Evolutionary conservation across 2,888 invertebrate species (phyloP), one percentile per base, ranked within the genome.

Genomic region (Stenodera caucasica): DNA sequence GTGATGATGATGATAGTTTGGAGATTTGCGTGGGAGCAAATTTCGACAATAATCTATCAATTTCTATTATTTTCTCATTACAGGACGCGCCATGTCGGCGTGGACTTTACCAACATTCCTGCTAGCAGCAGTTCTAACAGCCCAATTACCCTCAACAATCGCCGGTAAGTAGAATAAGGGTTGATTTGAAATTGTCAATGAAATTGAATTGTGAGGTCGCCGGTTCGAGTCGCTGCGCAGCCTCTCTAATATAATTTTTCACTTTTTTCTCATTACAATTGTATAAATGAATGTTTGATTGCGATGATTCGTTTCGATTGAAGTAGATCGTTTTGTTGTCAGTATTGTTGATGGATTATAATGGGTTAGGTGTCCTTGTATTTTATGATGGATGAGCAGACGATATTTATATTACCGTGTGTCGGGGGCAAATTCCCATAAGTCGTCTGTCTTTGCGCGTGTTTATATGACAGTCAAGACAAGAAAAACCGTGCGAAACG

Each of bases 71-170:
- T 29, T 29, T 29, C 8, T 29, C 8, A 29, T 80, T 80, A 58
- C 77, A 80, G 79, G 79, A 80, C 82, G 80, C 83, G 83, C 82
- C 81, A 84, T 83, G 83, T 80, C 81, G 84, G 83, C 83, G 82
- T 81, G 83, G 81, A 81, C 81, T 79, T 80, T 80, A 74, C 79
- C 82, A 71, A 76, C 75, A 60, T 26, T 70, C 60, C 69, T 75
- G 61, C 61, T 76, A 58, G 66, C 76, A 69, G 66, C 78, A 58
- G 61, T 74, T 37, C 63, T 77, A 57, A 51, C 67, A 33, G 60
- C 73, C 52, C 58, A 72, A 65, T 70, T 72, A 57, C 69, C 72
- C 57, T 53, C 70, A 55, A 69, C 69, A 58, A 62, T 70, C 66
- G 67, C 79, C 61, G 81, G 81, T 81, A 75, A 80, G 80, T 77